Evolutionary conservation across 2,113 vertebrate genomes (phyloP).

Genomic region (Sterna hirundo): DNA sequence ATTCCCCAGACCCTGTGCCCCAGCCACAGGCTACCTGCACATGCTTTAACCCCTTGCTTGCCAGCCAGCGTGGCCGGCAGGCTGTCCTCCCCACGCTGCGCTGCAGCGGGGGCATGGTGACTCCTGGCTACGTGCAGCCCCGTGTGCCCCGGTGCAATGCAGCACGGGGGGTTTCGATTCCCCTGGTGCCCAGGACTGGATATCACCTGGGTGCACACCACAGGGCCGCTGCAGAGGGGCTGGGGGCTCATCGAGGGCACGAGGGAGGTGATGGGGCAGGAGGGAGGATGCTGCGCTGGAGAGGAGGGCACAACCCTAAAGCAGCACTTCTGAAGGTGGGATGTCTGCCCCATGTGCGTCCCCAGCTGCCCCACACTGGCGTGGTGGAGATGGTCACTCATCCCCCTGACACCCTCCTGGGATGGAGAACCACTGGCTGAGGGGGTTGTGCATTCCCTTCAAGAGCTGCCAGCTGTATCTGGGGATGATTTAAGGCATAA

Average conservation of each 20-base stretch:
- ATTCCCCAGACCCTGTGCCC: neutral
- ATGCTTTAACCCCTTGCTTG: neutral
- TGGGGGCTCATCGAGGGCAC: accelerated
- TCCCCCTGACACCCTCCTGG: accelerated
- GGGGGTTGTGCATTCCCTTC: neutral
- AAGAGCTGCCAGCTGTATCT: neutral
- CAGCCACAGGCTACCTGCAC: neutral
- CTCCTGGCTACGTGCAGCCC: accelerated
- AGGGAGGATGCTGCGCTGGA: neutral
- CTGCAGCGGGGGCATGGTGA: accelerated
- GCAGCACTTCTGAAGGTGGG: neutral
- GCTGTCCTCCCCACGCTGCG: accelerated
- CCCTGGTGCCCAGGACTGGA: neutral
- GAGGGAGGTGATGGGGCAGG: neutral
- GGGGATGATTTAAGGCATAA: neutral
- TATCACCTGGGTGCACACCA: neutral
- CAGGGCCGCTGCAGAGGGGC: neutral
- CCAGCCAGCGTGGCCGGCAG: neutral
- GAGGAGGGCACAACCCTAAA: neutral
- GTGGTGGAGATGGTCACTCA: neutral
- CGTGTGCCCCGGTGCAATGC: neutral
- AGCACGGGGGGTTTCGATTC: neutral
- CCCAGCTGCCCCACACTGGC: neutral
- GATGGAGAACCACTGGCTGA: neutral
- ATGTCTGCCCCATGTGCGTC: accelerated